Conservation (phyloP, 2,797 vertebrate genomes). For the Notolabrus celidotus region DNA sequence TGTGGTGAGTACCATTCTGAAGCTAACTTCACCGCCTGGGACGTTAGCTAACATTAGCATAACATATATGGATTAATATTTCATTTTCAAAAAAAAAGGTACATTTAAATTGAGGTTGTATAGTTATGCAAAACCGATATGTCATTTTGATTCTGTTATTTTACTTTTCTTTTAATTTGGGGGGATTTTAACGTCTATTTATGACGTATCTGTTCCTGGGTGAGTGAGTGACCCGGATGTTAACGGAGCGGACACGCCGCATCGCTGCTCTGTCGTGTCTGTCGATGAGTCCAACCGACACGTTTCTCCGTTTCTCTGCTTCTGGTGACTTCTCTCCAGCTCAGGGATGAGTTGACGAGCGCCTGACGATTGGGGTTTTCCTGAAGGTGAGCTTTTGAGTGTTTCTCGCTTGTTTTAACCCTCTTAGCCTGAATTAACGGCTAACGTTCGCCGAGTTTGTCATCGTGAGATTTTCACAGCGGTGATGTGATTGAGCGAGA, state of each 20-base stretch:
- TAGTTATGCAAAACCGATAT: too few species aligned
- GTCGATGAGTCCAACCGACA: conserved; percentile 25
- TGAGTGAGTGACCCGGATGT: conserved; percentile 62
- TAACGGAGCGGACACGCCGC: conserved; percentile 78
- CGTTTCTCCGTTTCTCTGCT: conserved; percentile 27
- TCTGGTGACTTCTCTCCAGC: conserved; percentile 25
- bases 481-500: conserved; percentile 27
- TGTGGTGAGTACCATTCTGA: background rate
- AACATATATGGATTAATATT: too few species aligned
- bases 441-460: conserved; percentile 6
- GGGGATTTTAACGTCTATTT: background rate
- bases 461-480: conserved; percentile 15
- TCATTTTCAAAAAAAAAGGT: too few species aligned
- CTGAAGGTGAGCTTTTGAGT: conserved; percentile 47
- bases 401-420: fast-evolving
- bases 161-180: background rate
- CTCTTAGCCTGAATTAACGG: fast-evolving
- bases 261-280: conserved; percentile 39
- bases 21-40: background rate
- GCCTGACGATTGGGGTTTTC: conserved; percentile 5
- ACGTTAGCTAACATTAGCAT: background rate
- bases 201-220: conserved; percentile 62
- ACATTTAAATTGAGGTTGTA: too few species aligned
- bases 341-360: conserved; percentile 19
- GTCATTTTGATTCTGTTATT: too few species aligned